Evolutionary conservation across 35 echinoderm and acorn worm genomes (phyloP), one percentile per base, ranked within the genome.

Genomic region (Stichopus chloronotus): DNA sequence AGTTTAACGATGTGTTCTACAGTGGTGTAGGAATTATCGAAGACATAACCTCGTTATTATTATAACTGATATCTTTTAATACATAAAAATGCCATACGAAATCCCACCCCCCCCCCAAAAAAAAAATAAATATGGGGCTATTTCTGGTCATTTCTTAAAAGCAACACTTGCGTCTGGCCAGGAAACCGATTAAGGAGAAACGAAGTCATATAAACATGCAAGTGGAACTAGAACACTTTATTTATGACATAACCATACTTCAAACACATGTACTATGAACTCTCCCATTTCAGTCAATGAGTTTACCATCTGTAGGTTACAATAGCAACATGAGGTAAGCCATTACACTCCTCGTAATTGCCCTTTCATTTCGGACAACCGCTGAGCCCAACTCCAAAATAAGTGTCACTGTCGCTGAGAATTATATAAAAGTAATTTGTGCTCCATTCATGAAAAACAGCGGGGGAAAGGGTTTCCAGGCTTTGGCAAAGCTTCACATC

Each of bases 351-450:
- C 7, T 19, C 55, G 55, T 83, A 83, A 83, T 83, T 83, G 80
- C 55, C 80, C 80, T 19, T 83, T 10, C 19, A 11, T 52, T 24
- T 83, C n/a, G 80, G 80, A 43, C 80, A 53, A 56, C 80, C 53
- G 55, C 80, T 83, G 80, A 83, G 80, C 80, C 9, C 53, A 7
- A 53, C 43, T 52, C 55, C 25, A 24, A 83, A 83, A 83, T 14
- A 53, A 83, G 80, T 83, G 80, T 83, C 80, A 83, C 8, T 83
- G 43, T 55, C 80, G 80, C 80, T 83, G 80, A 55, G 25, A 83
- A 83, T 83, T 83, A 83, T 83, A 83, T 83, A 43, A 83, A 83
- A 55, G 80, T 56, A 83, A 83, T 83, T 83, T 83, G 80, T 83
- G 80, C 80, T 43, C 53, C 11, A 55, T 83, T 56, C 52, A 55